Conservation (phyloP, 2,797 vertebrate species). For the Danio choprae region DNA sequence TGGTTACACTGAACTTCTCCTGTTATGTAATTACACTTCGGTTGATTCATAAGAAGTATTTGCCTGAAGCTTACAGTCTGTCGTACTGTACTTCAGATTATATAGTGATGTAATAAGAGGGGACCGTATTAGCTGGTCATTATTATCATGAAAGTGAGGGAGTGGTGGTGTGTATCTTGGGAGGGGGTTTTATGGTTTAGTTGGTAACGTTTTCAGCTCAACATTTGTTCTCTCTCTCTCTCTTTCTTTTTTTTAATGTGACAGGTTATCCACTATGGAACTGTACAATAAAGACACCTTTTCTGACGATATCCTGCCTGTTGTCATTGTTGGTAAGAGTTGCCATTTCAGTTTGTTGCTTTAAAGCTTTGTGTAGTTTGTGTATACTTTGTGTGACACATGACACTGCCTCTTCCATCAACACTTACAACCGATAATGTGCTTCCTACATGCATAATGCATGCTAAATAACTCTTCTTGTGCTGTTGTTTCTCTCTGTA, state of each 20-base stretch:
- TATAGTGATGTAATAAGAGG: not conserved
- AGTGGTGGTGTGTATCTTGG: conserved; percentile 35
- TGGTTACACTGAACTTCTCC: conserved; percentile 38
- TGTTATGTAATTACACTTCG: conserved; percentile 42
- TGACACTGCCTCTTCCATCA: not conserved
- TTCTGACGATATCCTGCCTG: conserved; percentile 71
- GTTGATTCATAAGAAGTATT: not conserved
- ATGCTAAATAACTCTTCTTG: not conserved
- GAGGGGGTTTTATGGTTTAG: not conserved
- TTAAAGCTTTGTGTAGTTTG: not conserved
- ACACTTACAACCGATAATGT: not conserved
- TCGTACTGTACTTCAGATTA: not conserved
- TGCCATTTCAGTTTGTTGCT: not conserved
- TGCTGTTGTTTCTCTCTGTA: not conserved
- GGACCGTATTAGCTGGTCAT: not conserved
- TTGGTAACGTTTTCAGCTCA: not conserved
- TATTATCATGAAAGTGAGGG: not conserved
- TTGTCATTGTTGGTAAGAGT: conserved; percentile 79
- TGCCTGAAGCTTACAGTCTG: not conserved
- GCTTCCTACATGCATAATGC: not conserved
- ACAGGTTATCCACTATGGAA: conserved; percentile 67
- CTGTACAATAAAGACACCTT: conserved; percentile 64
- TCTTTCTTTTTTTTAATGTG: conserved; percentile 35
- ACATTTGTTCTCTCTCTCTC: not conserved
- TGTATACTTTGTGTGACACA: not conserved